Base-by-base conservation (phyloP, 2,888 invertebrate species). In the Drosophila merina region DNA sequence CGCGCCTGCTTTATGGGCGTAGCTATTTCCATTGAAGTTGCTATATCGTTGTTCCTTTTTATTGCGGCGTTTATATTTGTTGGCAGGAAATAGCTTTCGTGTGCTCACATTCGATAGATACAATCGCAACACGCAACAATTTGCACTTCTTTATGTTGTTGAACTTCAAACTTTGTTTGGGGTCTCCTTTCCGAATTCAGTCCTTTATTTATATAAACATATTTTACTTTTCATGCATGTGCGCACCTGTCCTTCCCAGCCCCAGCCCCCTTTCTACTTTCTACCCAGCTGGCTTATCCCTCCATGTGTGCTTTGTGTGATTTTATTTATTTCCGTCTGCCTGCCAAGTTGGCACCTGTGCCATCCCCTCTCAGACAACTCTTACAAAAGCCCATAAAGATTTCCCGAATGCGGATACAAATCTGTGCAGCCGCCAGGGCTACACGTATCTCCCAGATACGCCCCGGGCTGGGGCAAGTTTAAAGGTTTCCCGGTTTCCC, bases 151-250 rank as follows among this genome's bases (percentile, higher is more conserved):
- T 87, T 85, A 82, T 86, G 77, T 67, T 70, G 69, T 63, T 70
- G 73, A 85, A 86, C 82, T 82, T 82, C 83, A 84, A 87, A 87
- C 70, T 72, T 72, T 54, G 59, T 63, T 63, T 48, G 55, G 47
- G 55, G 31, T 38, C 69, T 42, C 54, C 25, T 42, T 48, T 30
- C 68, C 48, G 30, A 25, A 30, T 40, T 54, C 69, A 72, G 77
- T 75, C 74, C 69, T 75, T 74, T 74, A 66, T 72, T 70, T 75
- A 63, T 75, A 75, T 63, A 87, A 84, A 77, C 84, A 84, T 84
- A 84, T 84, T 84, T 87, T 87, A 84, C 83, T 62, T 81, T 82
- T 87, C 86, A 85, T 85, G 86, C 77, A 85, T 86, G 75, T 75
- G 57, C 60, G 60, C 57, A 57, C 67, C 67, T 66, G 72, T 47